Evolutionary conservation across 2,113 vertebrate species (phyloP).

Genomic region (Hippocampus abdominalis): DNA sequence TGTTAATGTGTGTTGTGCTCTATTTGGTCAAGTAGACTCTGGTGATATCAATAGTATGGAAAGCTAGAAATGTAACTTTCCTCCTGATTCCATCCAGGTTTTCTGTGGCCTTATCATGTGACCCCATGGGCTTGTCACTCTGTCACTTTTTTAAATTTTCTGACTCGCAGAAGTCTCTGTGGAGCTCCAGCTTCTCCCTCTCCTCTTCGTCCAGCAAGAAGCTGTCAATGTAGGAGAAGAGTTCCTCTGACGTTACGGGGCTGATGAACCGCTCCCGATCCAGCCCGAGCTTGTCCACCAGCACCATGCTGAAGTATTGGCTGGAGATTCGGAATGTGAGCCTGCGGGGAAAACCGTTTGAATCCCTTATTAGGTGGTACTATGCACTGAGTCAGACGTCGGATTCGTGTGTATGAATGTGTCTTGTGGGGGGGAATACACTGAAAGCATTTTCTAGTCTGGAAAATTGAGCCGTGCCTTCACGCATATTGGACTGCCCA

Average conservation of each 20-base stretch:
- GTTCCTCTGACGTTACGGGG: conserved; percentile 80
- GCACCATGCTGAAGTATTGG: conserved; percentile 85
- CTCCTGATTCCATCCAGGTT: not conserved
- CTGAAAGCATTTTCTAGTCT: conserved; percentile 39
- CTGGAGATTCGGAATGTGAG: conserved; percentile 82
- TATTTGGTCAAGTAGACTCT: not conserved
- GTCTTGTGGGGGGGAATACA: not conserved
- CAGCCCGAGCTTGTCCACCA: conserved; percentile 82
- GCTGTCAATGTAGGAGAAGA: conserved; percentile 85
- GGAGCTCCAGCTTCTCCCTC: conserved; percentile 61
- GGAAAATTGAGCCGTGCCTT: conserved; percentile 45
- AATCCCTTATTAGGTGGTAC: not conserved
- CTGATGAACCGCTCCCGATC: conserved; percentile 88
- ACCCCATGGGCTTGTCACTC: not conserved
- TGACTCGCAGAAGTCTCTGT: conserved; percentile 77
- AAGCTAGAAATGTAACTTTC: not conserved
- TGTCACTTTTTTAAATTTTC: not conserved
- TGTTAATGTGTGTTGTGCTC: not conserved
- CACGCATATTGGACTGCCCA: conserved; percentile 26
- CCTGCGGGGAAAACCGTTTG: conserved; percentile 56
- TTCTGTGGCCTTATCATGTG: not conserved
- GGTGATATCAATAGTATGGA: not conserved
- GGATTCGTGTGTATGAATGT: conserved; percentile 7
- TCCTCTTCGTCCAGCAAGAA: conserved; percentile 83
- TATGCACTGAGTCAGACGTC: conserved; percentile 4